Evolutionary conservation across 2,888 invertebrate species (phyloP), one percentile per base, ranked within the genome.

Genomic region (Lasioglossum leucozonium): DNA sequence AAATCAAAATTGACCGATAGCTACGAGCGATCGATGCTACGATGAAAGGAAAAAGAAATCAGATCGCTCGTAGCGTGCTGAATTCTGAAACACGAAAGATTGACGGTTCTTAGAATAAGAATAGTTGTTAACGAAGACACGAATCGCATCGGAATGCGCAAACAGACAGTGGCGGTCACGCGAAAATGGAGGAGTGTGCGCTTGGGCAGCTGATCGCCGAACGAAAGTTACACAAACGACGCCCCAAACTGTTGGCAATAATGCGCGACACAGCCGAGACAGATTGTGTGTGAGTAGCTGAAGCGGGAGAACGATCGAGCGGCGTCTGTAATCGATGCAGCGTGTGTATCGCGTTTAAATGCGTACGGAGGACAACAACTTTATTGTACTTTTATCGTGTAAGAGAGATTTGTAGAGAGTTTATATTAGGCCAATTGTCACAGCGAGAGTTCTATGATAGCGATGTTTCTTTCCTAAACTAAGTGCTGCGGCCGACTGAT

Each of bases 341-440:
- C 72, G 73, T 79, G 76, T 75, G 76, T 82, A 79, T 82, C 84
- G 85, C 77, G 79, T 37, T 2, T 8, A n/a, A 11, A 79, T 73
- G 72, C 79, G 77, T 85, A 83, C 84, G 73, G 82, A 78, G 81
- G 65, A 74, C 76, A 84, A 89, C 81, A 84, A 89, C 81, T 85
- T 91, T 81, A 88, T 84, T 86, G 85, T 91, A 87, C 78, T 89
- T 62, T 87, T 85, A 91, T 87, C 84, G 78, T 81, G 37, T 87
- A 85, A 86, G 85, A 81, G 84, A 89, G 85, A 88, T 92, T 92
- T 90, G 91, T 90, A 92, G 89, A 84, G 85, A 89, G 85, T 91
- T 92, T 92, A 89, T 90, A 91, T 88, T 89, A 92, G 85, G 82
- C 79, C 86, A 86, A 79, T 83, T 81, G 86, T 84, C 79, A 86